phyloP scores from a whole-genome alignment of 2,113 vertebrate genomes.

The Ceyx cyanopectus region DNA sequence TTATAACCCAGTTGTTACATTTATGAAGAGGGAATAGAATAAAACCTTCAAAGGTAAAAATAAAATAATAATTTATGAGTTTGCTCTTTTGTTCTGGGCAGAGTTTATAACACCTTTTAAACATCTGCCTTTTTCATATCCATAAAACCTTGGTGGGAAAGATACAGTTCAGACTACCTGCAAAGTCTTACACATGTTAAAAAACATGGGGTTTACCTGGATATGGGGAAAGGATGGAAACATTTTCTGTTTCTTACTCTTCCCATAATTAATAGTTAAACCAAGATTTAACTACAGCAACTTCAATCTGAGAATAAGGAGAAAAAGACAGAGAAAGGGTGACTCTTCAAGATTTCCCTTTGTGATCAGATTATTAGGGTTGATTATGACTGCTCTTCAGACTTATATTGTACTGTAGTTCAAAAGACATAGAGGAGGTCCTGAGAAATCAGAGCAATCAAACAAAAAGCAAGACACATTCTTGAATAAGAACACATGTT shows the following conservation, averaged over 20 bases:
- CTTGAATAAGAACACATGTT: not conserved
- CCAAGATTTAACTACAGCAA: not conserved
- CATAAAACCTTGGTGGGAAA: not conserved
- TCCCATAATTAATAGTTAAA: conserved; percentile 29
- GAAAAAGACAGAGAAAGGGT: not conserved
- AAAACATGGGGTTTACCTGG: not conserved
- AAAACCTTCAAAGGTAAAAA: not conserved
- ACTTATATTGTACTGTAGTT: not conserved
- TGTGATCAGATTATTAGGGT: not conserved
- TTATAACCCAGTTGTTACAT: not conserved
- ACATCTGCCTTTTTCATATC: not conserved
- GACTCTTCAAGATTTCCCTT: not conserved
- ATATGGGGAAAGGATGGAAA: not conserved
- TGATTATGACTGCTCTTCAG: not conserved
- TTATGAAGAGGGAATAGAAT: not conserved
- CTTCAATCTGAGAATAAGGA: not conserved
- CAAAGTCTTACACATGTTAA: not conserved
- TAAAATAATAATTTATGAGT: not conserved
- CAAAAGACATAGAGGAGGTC: not conserved
- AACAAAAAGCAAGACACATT: not conserved
- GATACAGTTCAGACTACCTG: not conserved
- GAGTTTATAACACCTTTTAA: not conserved
- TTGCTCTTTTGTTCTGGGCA: not conserved
- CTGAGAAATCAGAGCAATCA: not conserved
- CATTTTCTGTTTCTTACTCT: not conserved